Percentiles rank a stretch among this genome's conserved stretches.
phyloP scores from a whole-genome alignment of 1,140 invertebrate genomes.

The Drosophila novamexicana region DNA sequence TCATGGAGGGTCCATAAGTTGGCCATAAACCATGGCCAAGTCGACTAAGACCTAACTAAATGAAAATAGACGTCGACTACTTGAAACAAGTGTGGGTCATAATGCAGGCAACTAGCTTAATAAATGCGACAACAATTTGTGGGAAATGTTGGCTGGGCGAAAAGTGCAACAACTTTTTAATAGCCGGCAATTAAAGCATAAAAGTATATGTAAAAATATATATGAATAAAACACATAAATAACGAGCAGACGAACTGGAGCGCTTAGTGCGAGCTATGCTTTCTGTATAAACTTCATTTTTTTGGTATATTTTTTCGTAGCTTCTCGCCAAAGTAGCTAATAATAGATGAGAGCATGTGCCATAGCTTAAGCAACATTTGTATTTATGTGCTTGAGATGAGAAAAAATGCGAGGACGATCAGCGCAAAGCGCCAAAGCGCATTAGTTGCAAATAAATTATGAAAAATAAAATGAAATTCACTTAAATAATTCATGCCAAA shows the following conservation, averaged over 20 bases:
- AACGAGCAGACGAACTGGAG: slow-evolving; percentile 2
- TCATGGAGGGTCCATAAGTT: slow-evolving; percentile 10
- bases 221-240: slow-evolving; percentile 42
- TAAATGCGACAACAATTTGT: slow-evolving; percentile 60
- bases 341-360: slow-evolving; percentile 61
- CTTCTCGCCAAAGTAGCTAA: slow-evolving; percentile 45
- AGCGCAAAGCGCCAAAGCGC: slow-evolving; percentile 53
- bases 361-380: slow-evolving; percentile 43
- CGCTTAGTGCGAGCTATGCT: slow-evolving; percentile 1
- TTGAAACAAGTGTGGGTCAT: slow-evolving; percentile 13
- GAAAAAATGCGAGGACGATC: slow-evolving; percentile 51
- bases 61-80: slow-evolving; percentile 44
- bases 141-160: slow-evolving; percentile 22
- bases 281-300: slow-evolving; percentile 1
- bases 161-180: slow-evolving; percentile 77
- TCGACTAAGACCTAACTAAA: slow-evolving; percentile 63
- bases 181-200: slow-evolving; percentile 67
- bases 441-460: slow-evolving; percentile 75
- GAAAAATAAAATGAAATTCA: slow-evolving; percentile 69
- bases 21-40: slow-evolving; percentile 51
- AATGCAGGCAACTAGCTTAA: slow-evolving; percentile 31
- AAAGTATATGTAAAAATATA: slow-evolving; percentile 23
- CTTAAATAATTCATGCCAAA: slow-evolving; percentile 71
- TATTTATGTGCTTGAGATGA: slow-evolving; percentile 59
- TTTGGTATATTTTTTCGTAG: background rate